Conservation (phyloP, 2,113 vertebrate genomes). For the Okapia johnstoni region DNA sequence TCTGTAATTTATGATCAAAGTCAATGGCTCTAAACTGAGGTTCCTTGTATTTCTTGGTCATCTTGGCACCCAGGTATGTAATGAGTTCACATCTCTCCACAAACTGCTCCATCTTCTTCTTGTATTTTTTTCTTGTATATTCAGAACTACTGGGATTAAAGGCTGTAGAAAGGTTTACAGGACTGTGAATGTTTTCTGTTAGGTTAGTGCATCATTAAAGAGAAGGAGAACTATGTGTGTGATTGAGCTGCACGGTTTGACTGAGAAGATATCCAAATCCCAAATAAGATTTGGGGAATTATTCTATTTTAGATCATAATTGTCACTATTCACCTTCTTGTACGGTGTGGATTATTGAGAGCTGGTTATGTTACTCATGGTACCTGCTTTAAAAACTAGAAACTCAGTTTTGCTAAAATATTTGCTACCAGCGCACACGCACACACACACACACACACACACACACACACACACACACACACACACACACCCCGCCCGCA, state of each 20-base stretch:
- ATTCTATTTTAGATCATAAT: not conserved
- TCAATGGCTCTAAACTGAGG: conserved; percentile 82
- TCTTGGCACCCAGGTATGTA: conserved; percentile 85
- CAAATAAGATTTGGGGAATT: not conserved
- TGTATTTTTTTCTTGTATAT: conserved; percentile 83
- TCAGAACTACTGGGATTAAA: conserved; percentile 86
- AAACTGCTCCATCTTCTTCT: conserved; percentile 86
- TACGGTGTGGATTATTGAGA: not conserved
- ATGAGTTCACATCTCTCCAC: conserved; percentile 89
- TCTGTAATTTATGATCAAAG: conserved; percentile 84
- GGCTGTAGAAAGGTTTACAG: conserved; percentile 78
- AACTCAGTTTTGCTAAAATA: conserved; percentile 9
- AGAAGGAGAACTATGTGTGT: not conserved
- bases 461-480: not conserved
- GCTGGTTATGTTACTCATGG: not conserved
- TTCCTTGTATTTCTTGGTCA: conserved; percentile 82
- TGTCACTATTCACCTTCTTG: not conserved
- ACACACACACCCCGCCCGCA: not conserved
- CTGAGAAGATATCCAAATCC: not conserved
- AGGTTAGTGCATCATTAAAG: not conserved
- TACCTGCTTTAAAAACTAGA: conserved; percentile 11
- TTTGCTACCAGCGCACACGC: not conserved
- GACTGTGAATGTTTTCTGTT: conserved; percentile 38
- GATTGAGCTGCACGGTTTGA: not conserved
- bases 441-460: too few species aligned